phyloP scores from a whole-genome alignment of 1,140 invertebrate genomes.

The Coenobita brevimanus region DNA sequence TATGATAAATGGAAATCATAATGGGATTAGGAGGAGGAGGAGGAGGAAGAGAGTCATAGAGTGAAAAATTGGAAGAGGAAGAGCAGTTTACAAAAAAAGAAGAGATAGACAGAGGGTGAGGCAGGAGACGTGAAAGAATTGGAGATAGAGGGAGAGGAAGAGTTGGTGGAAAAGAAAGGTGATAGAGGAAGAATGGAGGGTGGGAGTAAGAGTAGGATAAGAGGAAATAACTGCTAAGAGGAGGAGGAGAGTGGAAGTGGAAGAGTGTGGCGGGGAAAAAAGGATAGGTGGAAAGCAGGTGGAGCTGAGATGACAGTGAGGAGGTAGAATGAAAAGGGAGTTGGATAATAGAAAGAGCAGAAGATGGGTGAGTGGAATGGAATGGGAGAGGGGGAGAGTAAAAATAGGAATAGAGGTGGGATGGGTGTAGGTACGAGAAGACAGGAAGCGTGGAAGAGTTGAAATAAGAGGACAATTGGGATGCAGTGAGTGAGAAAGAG shows the following conservation, averaged over 20 bases:
- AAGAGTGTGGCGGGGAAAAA: not conserved
- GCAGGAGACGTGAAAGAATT: too few species aligned
- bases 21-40: not conserved
- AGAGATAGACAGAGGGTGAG: not conserved
- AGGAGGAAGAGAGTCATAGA: not conserved
- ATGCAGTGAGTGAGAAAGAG: not conserved
- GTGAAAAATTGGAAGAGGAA: not conserved
- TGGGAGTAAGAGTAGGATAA: too few species aligned
- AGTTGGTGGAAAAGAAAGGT: too few species aligned
- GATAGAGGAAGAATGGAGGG: too few species aligned
- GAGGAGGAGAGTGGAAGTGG: not conserved
- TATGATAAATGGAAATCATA: not conserved
- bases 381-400: not conserved
- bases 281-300: not conserved
- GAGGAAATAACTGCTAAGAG: not conserved
- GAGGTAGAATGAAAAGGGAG: not conserved
- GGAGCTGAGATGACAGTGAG: not conserved
- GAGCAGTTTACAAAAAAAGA: not conserved
- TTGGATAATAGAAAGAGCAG: not conserved
- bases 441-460: not conserved
- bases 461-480: not conserved
- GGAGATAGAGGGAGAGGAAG: too few species aligned
- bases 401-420: not conserved
- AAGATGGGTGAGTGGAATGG: not conserved
- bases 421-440: not conserved